phyloP scores from a whole-genome alignment of 2,888 invertebrate genomes.

The Protodeltote pygarga region DNA sequence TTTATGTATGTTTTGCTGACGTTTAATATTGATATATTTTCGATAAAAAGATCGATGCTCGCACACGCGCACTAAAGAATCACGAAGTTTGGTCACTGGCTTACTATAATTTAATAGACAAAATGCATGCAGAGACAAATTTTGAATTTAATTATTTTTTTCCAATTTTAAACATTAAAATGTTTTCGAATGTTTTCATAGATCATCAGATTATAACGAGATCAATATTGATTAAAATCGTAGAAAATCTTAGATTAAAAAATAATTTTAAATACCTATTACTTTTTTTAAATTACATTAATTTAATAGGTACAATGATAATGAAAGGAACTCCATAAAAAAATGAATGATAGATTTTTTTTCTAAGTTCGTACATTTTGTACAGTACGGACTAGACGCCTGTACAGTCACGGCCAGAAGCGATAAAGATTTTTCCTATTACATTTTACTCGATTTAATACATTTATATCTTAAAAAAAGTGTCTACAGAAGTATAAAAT shows the following conservation, averaged over 20 bases:
- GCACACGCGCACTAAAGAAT: too few species aligned
- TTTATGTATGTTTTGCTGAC: too few species aligned
- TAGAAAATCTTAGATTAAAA: conserved; percentile 16
- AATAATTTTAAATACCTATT: conserved; percentile 9
- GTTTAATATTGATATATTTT: too few species aligned
- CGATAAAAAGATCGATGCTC: too few species aligned
- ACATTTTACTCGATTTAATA: conserved; percentile 13
- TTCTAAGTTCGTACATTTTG: conserved; percentile 61
- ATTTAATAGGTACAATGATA: conserved; percentile 1
- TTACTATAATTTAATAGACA: too few species aligned
- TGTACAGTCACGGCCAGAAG: conserved; percentile 61
- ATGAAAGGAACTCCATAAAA: conserved; percentile 63
- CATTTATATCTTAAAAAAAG: conserved; percentile 24
- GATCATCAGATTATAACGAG: too few species aligned
- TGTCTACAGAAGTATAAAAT: conserved; percentile 17
- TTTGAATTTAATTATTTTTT: too few species aligned
- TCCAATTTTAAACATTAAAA: too few species aligned
- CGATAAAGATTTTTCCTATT: conserved; percentile 10
- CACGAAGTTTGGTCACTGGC: too few species aligned
- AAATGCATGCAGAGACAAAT: too few species aligned
- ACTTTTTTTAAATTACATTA: conserved; percentile 19
- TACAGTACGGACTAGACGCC: conserved; percentile 64
- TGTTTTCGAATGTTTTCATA: too few species aligned
- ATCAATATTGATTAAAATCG: too few species aligned
- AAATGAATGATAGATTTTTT: conserved; percentile 41